Base-by-base conservation (phyloP, 2,888 invertebrate genomes). In the Entomobrya multifasciata region DNA sequence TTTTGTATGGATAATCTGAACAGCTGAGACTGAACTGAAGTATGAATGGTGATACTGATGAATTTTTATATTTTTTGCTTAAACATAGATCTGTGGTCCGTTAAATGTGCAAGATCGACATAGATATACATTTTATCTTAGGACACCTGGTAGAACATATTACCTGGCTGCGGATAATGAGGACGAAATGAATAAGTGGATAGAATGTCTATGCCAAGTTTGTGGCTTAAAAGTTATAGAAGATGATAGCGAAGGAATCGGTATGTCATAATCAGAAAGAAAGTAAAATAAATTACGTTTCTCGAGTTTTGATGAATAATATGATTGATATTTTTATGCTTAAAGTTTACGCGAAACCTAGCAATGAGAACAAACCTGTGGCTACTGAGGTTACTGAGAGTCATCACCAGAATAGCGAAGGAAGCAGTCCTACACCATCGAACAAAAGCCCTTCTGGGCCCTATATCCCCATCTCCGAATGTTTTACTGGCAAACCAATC, bases 111-210 rank as follows among this genome's bases (percentile, higher is more conserved):
- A 89, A 82, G 91, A 90, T 77, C 80, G 96, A 91, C 95, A 96
- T 92, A 17, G 47, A 36, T 83, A 79, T 44, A 97, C 97, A 93
- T 98, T 98, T 92, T 96, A 97, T 91, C 96, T 98, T 52, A 96
- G 96, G 92, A 98, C 97, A 77, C 96, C 97, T 47, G 96, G 96
- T 90, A 94, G 98, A 91, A 96, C 96, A 44, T 99, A 98, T 92
- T 98, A 97, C 92, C 94, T 99, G 90, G 98, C 98, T 86, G 97
- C 98, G 0, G 97, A 98, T 91, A 96, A 96, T 44, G 97, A 98
- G 92, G 94, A 95, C 65, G 98, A 98, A 92, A 98, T 99, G 98
- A 96, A 96, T 91, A 96, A 96, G 92, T 99, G 99, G 99, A 98
- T 98, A 11, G 96, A 96, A 92, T 97, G 96, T 87, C 96, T 99